Conservation (phyloP, 1,140 invertebrate species). For the Bombyx mandarina region DNA sequence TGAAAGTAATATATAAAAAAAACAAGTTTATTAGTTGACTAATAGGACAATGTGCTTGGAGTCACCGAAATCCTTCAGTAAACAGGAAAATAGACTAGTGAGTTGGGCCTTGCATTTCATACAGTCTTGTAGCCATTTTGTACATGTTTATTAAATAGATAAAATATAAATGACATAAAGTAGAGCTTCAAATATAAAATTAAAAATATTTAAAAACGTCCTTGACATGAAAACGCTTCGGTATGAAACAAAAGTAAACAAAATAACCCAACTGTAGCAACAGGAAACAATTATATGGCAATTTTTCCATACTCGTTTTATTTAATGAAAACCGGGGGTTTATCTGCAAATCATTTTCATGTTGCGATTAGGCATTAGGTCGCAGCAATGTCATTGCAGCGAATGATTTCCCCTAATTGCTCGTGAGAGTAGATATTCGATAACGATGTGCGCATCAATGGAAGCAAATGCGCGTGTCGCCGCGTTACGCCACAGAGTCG, state of each 20-base stretch:
- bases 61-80: no score
- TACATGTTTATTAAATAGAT: no score
- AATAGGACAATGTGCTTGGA: neutral
- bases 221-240: constrained; percentile 40
- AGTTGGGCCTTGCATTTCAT: no score
- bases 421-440: constrained; percentile 17
- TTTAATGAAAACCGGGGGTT: constrained; percentile 40
- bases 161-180: no score
- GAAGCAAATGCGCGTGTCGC: constrained; percentile 60
- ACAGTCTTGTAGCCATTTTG: no score
- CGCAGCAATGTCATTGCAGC: constrained; percentile 36
- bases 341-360: constrained; percentile 51
- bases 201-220: constrained; percentile 14
- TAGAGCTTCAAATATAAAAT: no score
- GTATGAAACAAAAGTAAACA: constrained; percentile 29
- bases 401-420: constrained; percentile 43
- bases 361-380: constrained; percentile 54
- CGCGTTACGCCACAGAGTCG: constrained; percentile 42
- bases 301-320: constrained; percentile 36
- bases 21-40: neutral
- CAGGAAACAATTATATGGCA: constrained; percentile 60
- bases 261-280: constrained; percentile 41
- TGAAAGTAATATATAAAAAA: neutral
- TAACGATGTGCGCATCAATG: constrained; percentile 44
- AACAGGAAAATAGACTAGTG: no score